Conservation (phyloP, 2,888 invertebrate species). For the Tetheella fluctuosa region DNA sequence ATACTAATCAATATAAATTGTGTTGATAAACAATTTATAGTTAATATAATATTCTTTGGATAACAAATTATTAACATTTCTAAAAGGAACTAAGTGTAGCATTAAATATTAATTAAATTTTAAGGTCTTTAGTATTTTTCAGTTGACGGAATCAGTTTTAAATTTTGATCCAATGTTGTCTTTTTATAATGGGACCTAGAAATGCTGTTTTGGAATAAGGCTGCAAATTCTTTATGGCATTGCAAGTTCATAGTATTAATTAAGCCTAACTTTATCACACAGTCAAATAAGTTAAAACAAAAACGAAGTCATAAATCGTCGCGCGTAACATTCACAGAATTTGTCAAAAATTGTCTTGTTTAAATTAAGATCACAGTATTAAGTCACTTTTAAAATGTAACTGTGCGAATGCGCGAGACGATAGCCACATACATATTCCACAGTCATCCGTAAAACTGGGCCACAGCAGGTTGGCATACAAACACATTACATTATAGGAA, state of each 20-base stretch:
- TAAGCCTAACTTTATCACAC: constrained; percentile 80
- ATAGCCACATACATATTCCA: constrained; percentile 78
- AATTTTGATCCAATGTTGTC: constrained; percentile 40
- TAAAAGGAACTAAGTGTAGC: constrained; percentile 81
- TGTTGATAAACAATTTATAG: constrained; percentile 67
- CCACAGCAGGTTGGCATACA: constrained; percentile 61
- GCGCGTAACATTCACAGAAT: constrained; percentile 70
- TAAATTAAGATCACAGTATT: constrained; percentile 84
- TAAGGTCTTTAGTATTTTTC: constrained; percentile 49
- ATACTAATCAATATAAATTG: constrained; percentile 71
- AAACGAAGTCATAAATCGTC: constrained; percentile 68
- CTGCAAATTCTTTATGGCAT: constrained; percentile 74
- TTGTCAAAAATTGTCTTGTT: constrained; percentile 78
- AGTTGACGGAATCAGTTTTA: constrained; percentile 39
- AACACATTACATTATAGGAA: constrained; percentile 56
- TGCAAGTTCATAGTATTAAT: constrained; percentile 65
- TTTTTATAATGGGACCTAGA: constrained; percentile 59
- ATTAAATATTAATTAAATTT: constrained; percentile 41
- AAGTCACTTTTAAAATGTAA: constrained; percentile 80
- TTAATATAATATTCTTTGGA: constrained; percentile 82
- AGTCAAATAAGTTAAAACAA: constrained; percentile 75
- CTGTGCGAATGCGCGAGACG: constrained; percentile 76
- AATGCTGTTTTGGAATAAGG: constrained; percentile 76
- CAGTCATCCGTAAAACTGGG: constrained; percentile 75
- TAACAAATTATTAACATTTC: constrained; percentile 79